Conservation (phyloP, 2,888 invertebrate species). For the Tethea ocularis region DNA sequence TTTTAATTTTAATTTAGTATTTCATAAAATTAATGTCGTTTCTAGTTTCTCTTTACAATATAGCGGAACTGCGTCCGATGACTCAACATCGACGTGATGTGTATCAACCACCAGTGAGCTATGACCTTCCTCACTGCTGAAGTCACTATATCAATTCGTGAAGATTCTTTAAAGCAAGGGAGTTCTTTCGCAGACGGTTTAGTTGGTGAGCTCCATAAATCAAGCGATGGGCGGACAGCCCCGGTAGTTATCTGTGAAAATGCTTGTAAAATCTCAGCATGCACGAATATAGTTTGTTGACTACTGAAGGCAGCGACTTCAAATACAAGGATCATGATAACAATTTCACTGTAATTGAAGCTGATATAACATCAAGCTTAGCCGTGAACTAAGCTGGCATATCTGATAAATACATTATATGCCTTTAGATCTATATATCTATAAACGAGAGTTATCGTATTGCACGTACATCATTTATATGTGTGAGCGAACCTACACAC, state of each 20-base stretch:
- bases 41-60: slow-evolving; percentile 24
- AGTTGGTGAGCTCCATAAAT: slow-evolving; percentile 55
- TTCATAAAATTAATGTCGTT: slow-evolving; percentile 18
- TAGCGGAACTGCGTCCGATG: slow-evolving; percentile 31
- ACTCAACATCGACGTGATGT: slow-evolving; percentile 28
- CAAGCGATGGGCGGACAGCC: slow-evolving; percentile 61
- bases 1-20: not conserved
- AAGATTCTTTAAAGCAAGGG: slow-evolving; percentile 14
- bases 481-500: slow-evolving; percentile 19
- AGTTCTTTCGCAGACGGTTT: slow-evolving; percentile 34
- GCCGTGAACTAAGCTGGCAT: not conserved
- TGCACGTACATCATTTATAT: too few species aligned
- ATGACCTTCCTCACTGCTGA: slow-evolving; percentile 20
- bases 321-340: not conserved
- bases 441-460: too few species aligned
- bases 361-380: not conserved
- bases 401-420: not conserved
- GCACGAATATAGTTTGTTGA: slow-evolving; percentile 18
- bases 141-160: slow-evolving; percentile 9
- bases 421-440: not conserved
- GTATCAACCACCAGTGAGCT: slow-evolving; percentile 29
- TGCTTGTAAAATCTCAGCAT: slow-evolving; percentile 46
- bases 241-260: slow-evolving; percentile 54
- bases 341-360: not conserved
- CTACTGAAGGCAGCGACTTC: not conserved